These are phyloP conservation scores for Halichoeres trimaculatus DNA, from an alignment of 2,113 vertebrate genomes.

Conservation along the genomic window DNA sequence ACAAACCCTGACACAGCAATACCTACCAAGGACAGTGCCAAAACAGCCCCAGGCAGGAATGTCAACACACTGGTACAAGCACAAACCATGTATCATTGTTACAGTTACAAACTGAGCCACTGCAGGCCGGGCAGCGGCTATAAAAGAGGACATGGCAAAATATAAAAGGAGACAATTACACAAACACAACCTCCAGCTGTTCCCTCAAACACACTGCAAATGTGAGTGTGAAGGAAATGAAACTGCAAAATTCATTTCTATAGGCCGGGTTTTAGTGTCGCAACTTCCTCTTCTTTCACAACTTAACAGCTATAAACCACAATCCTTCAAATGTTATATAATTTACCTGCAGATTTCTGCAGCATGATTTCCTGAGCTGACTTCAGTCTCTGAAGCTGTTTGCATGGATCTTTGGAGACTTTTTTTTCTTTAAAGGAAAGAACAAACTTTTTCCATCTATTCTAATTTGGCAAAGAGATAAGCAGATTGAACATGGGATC, in stretches of 20 bases:
- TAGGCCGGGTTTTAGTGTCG: constrained; percentile 36
- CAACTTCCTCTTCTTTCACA: constrained; percentile 61
- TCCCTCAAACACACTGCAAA: constrained; percentile 6
- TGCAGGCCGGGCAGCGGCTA: background rate
- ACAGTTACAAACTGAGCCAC: background rate
- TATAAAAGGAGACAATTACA: constrained; percentile 3
- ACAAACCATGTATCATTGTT: constrained; percentile 6
- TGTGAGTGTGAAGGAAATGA: constrained; percentile 60
- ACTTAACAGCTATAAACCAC: constrained; percentile 8
- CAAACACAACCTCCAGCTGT: constrained; percentile 1
- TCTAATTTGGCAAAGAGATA: no score
- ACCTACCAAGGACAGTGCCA: constrained; percentile 23
- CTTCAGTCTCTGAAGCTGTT: background rate
- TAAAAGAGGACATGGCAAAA: background rate
- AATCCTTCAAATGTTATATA: constrained; percentile 8
- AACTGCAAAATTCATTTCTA: constrained; percentile 54
- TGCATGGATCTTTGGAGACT: background rate
- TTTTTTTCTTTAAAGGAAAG: no score
- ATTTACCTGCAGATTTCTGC: background rate
- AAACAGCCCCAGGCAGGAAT: constrained; percentile 1
- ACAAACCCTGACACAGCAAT: constrained; percentile 62
- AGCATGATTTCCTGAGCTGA: background rate
- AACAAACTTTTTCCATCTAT: no score
- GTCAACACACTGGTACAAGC: background rate
- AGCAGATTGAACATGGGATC: no score